phyloP scores from a whole-genome alignment of 2,888 invertebrate species.

The Agriopis leucophaearia region DNA sequence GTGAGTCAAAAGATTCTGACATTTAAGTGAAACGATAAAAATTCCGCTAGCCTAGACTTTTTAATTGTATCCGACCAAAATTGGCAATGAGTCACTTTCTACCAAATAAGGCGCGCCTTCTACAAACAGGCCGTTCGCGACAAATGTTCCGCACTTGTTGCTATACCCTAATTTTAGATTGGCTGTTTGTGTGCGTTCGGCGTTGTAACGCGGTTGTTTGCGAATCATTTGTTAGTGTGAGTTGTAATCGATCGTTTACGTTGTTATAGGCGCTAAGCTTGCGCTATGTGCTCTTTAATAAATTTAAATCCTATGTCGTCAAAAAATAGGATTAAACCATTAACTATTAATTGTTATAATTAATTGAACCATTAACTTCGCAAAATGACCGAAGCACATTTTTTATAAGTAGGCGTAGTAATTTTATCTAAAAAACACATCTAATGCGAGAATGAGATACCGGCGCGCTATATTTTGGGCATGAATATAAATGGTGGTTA shows the following conservation, averaged over 20 bases:
- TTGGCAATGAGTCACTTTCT: slow-evolving; percentile 44
- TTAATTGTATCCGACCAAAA: slow-evolving; percentile 38
- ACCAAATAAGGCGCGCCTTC: slow-evolving; percentile 47
- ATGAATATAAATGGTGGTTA: too few species aligned
- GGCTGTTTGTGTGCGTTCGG: slow-evolving; percentile 41
- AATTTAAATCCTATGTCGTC: too few species aligned
- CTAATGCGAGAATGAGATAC: too few species aligned
- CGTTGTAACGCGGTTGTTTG: slow-evolving; percentile 32
- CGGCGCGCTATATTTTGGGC: too few species aligned
- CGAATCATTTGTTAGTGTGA: slow-evolving; percentile 13
- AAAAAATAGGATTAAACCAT: too few species aligned
- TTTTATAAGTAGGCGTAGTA: too few species aligned
- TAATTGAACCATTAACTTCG: too few species aligned
- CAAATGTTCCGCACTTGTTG: slow-evolving; percentile 47
- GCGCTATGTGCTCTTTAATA: too few species aligned
- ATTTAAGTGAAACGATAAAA: slow-evolving; percentile 23
- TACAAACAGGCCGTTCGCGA: slow-evolving; percentile 38
- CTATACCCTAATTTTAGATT: slow-evolving; percentile 46
- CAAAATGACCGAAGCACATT: too few species aligned
- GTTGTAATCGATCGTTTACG: slow-evolving; percentile 20
- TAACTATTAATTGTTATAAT: too few species aligned
- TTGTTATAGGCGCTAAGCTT: not conserved
- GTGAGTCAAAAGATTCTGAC: slow-evolving; percentile 23
- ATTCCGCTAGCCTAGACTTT: slow-evolving; percentile 28
- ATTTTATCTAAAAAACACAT: too few species aligned